These are phyloP conservation scores for Cydia splendana DNA, from an alignment of 1,140 invertebrate species.

Conservation along the genomic window DNA sequence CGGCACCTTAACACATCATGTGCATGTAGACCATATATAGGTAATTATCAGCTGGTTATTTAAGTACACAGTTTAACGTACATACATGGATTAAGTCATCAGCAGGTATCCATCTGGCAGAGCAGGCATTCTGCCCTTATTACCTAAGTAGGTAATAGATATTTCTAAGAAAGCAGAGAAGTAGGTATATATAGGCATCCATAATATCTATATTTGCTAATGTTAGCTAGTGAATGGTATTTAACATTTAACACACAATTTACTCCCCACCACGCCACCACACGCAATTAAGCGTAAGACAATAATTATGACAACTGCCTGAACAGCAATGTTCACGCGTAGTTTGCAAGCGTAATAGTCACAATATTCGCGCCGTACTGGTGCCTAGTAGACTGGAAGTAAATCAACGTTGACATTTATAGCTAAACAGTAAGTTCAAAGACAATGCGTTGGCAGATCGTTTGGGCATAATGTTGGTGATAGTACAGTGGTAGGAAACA, in stretches of 20 bases:
- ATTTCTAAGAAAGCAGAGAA: too few relatives aligned
- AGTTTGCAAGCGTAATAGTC: conserved; percentile 26
- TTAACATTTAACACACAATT: not conserved
- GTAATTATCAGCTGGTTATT: too few relatives aligned
- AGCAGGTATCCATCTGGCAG: too few relatives aligned
- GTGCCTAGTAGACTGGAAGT: conserved; percentile 39
- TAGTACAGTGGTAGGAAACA: conserved; percentile 62
- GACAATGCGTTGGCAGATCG: conserved; percentile 76
- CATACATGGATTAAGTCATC: too few relatives aligned
- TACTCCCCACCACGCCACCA: not conserved
- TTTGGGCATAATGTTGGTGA: conserved; percentile 72
- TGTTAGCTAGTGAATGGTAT: not conserved
- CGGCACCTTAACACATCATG: too few relatives aligned
- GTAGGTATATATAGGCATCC: too few relatives aligned
- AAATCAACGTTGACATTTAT: conserved; percentile 71
- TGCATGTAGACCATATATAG: too few relatives aligned
- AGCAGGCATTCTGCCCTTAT: too few relatives aligned
- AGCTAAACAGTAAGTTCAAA: conserved; percentile 72
- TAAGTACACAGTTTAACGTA: too few relatives aligned
- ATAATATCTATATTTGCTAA: not conserved
- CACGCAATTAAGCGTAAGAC: not conserved
- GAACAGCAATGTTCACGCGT: conserved; percentile 23
- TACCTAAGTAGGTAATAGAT: too few relatives aligned
- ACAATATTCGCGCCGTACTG: conserved; percentile 36
- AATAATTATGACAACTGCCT: not conserved